Conservation (phyloP, 2,113 vertebrate genomes). For the Alaudala cheleensis region DNA sequence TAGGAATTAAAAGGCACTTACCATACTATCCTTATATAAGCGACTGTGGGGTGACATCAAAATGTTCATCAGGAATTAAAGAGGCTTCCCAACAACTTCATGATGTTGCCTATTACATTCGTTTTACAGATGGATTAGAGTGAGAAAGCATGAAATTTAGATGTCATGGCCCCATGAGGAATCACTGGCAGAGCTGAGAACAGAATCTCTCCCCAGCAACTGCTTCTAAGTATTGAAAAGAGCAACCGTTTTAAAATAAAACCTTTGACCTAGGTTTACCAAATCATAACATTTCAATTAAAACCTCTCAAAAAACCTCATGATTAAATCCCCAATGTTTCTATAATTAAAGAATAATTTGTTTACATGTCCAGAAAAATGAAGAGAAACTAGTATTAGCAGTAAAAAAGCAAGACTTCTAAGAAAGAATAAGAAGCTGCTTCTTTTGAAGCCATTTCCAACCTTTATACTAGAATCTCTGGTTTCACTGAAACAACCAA, state of each 20-base stretch:
- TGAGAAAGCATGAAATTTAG: slow-evolving; percentile 22
- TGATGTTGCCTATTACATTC: background rate
- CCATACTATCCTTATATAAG: background rate
- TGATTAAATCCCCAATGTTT: background rate
- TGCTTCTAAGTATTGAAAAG: background rate
- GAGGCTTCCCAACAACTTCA: background rate
- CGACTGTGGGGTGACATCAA: background rate
- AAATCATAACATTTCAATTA: background rate
- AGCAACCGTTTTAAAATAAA: background rate
- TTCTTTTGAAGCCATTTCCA: background rate
- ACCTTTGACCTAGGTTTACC: background rate
- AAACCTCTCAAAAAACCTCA: background rate
- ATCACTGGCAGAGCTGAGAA: background rate
- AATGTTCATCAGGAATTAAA: background rate
- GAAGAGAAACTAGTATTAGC: background rate
- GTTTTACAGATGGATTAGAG: slow-evolving; percentile 12
- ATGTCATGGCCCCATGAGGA: background rate
- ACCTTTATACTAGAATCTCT: background rate
- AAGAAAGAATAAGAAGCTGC: background rate
- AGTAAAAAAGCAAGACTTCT: background rate
- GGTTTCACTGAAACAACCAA: background rate
- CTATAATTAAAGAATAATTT: background rate
- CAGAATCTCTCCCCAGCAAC: background rate
- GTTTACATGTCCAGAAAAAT: background rate
- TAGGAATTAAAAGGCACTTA: background rate